phyloP scores from a whole-genome alignment of 30 jellyfish, hydroid and myxozoan genomes.

The Hydractinia echinata region DNA sequence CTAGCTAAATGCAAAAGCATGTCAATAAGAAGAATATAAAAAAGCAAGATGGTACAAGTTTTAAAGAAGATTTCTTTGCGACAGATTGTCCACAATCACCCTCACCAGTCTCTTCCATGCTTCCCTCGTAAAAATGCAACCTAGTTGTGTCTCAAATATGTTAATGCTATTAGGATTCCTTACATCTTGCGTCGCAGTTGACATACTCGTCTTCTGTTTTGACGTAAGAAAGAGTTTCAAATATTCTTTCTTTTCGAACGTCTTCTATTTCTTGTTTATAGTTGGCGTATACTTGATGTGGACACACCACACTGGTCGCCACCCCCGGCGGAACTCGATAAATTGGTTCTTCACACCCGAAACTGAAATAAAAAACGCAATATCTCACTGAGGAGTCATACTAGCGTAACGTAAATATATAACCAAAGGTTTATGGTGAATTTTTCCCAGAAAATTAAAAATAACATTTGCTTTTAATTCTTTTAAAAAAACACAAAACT shows the following conservation, averaged over 20 bases:
- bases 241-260: not conserved
- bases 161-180: constrained; percentile 2
- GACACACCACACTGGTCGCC: constrained; percentile 13
- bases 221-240: constrained; percentile 14
- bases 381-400: not conserved
- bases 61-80: not conserved
- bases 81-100: too few relatives aligned
- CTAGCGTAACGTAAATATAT: too few relatives aligned
- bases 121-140: too few relatives aligned
- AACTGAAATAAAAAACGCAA: not conserved
- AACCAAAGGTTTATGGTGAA: too few relatives aligned
- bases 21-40: not conserved
- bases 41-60: not conserved
- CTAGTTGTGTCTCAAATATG: too few relatives aligned
- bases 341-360: constrained; percentile 34
- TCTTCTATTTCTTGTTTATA: not conserved
- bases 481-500: too few relatives aligned
- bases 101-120: too few relatives aligned
- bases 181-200: constrained; percentile 27
- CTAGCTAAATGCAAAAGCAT: too few relatives aligned
- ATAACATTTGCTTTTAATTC: too few relatives aligned
- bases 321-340: constrained; percentile 5
- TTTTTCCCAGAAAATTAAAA: too few relatives aligned
- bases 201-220: constrained; percentile 26
- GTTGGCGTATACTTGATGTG: not conserved